Evolutionary conservation across 2,888 invertebrate species (phyloP).

Genomic region (Gonocerus acuteangulatus): DNA sequence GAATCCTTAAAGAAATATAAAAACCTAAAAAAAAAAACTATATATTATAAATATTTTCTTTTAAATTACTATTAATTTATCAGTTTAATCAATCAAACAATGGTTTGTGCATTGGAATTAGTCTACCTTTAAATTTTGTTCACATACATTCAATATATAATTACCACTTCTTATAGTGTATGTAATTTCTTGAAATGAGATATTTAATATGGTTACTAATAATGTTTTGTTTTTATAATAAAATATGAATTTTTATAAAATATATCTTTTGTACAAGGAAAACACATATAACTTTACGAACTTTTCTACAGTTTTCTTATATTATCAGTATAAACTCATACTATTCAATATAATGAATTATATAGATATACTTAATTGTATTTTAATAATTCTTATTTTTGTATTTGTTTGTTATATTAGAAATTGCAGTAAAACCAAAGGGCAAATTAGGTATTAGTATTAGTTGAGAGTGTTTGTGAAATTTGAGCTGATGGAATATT

Average conservation of each 20-base stretch:
- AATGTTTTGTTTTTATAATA: conserved; percentile 10
- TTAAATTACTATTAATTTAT: no score
- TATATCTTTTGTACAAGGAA: conserved; percentile 20
- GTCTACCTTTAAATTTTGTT: no score
- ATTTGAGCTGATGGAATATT: not conserved
- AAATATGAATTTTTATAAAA: conserved; percentile 22
- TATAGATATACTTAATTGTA: conserved; percentile 20
- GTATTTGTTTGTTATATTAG: conserved; percentile 22
- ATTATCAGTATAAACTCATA: conserved; percentile 8
- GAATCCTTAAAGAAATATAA: no score
- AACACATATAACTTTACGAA: conserved; percentile 10
- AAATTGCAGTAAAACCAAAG: conserved; percentile 9
- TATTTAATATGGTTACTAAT: not conserved
- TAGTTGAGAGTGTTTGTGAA: conserved; percentile 6
- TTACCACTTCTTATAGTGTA: no score
- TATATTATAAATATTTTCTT: no score
- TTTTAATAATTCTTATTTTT: conserved; percentile 26
- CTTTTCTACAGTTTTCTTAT: conserved; percentile 8
- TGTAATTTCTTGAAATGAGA: no score
- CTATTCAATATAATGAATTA: conserved; percentile 17
- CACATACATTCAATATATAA: no score
- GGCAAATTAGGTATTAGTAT: conserved; percentile 4
- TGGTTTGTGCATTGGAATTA: no score
- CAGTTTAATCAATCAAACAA: no score
- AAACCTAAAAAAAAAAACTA: no score